Conservation (phyloP, 2,113 vertebrate species). For the Eira barbara region DNA sequence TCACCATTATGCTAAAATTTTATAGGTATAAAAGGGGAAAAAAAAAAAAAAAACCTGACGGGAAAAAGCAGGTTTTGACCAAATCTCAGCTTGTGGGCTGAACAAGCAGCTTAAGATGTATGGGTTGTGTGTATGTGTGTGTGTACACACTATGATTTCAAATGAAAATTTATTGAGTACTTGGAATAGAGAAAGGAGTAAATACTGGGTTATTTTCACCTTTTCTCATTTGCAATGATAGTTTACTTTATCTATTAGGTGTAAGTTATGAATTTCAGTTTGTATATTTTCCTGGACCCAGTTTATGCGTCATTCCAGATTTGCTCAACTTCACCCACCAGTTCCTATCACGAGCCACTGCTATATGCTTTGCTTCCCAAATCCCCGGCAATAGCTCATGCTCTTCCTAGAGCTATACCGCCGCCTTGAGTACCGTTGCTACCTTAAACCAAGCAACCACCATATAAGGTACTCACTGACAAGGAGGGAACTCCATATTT, state of each 20-base stretch:
- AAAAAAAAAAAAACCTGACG: neutral
- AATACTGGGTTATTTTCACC: neutral
- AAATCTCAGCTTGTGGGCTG: neutral
- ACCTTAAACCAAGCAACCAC: neutral
- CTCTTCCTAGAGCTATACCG: neutral
- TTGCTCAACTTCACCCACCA: neutral
- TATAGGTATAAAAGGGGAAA: neutral
- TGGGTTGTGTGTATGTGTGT: neutral
- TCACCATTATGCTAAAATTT: neutral
- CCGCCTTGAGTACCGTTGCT: neutral
- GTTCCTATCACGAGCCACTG: neutral
- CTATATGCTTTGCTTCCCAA: neutral
- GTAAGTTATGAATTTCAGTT: neutral
- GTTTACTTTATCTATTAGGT: neutral
- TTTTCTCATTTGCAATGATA: neutral
- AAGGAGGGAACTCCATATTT: neutral
- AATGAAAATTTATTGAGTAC: neutral
- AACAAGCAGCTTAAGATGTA: neutral
- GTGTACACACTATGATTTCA: neutral
- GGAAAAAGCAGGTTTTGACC: neutral
- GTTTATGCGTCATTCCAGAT: neutral
- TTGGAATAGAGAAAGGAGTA: neutral
- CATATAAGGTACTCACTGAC: neutral
- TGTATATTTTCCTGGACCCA: neutral
- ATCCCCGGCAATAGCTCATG: rapidly evolving